Percentiles rank a stretch among this genome's conserved stretches.
Conservation (phyloP, 2,888 invertebrate species). For the Dolichomitus sp. region DNA sequence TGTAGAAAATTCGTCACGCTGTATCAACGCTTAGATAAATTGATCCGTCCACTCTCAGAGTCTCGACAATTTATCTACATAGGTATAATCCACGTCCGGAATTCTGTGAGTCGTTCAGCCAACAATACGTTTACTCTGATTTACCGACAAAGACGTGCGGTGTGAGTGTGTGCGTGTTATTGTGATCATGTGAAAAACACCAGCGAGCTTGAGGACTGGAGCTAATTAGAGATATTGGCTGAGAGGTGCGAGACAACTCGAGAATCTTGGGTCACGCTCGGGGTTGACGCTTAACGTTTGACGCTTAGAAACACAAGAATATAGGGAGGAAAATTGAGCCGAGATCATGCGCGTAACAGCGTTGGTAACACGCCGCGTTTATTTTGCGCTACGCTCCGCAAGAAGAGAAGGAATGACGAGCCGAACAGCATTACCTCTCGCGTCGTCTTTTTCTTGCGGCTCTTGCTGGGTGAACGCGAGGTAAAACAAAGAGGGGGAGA, state of each 20-base stretch:
- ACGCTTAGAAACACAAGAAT: conserved; percentile 38
- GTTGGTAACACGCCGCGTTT: conserved; percentile 47
- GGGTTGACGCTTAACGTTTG: conserved; percentile 33
- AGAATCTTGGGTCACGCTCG: conserved; percentile 29
- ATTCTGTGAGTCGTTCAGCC: conserved; percentile 49
- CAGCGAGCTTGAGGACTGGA: conserved; percentile 23
- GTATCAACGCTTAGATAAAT: conserved; percentile 43
- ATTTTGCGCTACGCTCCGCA: not conserved
- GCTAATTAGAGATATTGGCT: conserved; percentile 81
- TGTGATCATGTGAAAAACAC: not conserved
- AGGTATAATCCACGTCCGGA: conserved; percentile 12
- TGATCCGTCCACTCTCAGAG: conserved; percentile 7
- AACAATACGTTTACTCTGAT: conserved; percentile 40
- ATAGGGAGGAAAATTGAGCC: not conserved
- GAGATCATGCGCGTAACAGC: conserved; percentile 31
- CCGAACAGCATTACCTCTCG: conserved; percentile 18
- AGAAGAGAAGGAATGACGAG: conserved; percentile 22
- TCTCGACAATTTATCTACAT: not conserved
- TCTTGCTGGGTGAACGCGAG: conserved; percentile 26
- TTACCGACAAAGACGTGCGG: not conserved
- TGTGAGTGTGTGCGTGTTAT: not conserved
- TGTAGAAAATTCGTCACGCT: conserved; percentile 52
- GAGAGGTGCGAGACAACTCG: conserved; percentile 68
- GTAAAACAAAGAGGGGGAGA: conserved; percentile 28
- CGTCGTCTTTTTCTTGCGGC: not conserved